Base-by-base conservation (phyloP, 1,140 invertebrate genomes). In the Dinoponera quadriceps region DNA sequence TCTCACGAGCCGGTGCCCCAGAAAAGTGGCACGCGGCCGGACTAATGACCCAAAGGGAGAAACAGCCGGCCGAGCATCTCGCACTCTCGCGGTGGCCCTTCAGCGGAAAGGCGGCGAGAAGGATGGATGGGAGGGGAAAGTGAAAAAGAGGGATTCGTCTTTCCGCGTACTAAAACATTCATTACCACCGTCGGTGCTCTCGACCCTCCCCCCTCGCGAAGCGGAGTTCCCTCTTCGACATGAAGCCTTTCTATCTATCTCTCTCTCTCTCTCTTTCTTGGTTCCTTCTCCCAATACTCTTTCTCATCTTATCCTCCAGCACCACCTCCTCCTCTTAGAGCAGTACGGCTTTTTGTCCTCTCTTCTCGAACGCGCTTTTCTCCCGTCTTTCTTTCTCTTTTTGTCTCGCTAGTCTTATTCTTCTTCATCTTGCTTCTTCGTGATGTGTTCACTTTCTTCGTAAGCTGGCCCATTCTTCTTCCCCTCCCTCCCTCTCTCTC, bases 81-180 rank as follows among this genome's bases (percentile, higher is more conserved):
- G 13, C 49, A 27, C 51, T 71, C 62, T 71, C 62, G 29, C 63
- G 49, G 33, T 27, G 33, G 63, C 20, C 68, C 69, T 73, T 82
- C 54, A 55, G 33, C 44, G 48, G 25, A 57, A 59, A 71, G 54
- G 0, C 54, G 51, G 3, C 65, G 54, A 13, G 65, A 49, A 18
- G 65, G 25, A 57, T 14, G n/a, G n/a, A 75, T 51, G 38, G 48
- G 38, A 65, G n/a, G 11, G 54, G 55, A 25, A 72, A 65, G 54
- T 22, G 49, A 68, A 60, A 81, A 82, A 77, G 57, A 71, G 72
- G 62, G 82, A 89, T 86, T 85, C 82, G 83, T 83, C 80, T 85
- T 90, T 85, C 66, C 63, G 66, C 66, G 68, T 57, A 62, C 38
- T 86, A 87, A 89, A 90, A 90, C 84, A 88, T 90, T 88, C 84